Conservation (phyloP, 2,113 vertebrate species). For the Apodemus speciosus region DNA sequence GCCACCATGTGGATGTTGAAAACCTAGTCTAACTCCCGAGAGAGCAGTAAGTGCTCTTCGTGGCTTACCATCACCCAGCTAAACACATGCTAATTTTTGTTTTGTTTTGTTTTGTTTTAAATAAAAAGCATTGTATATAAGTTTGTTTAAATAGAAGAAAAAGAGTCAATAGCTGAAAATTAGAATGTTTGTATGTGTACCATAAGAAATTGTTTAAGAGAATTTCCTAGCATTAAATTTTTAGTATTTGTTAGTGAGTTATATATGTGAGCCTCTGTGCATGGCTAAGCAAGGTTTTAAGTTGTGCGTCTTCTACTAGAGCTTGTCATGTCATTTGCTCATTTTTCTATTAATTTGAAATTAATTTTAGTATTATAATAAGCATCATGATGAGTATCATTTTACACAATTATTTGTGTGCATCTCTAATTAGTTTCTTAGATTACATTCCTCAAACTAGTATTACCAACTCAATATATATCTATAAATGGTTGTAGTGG, state of each 20-base stretch:
- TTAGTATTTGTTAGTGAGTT: not conserved
- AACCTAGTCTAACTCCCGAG: not conserved
- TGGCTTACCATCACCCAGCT: not conserved
- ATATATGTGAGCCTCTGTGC: not conserved
- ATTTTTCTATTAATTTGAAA: slow-evolving; percentile 30
- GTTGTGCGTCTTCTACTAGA: not conserved
- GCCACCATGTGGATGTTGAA: not conserved
- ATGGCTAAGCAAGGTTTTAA: not conserved
- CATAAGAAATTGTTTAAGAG: slow-evolving; percentile 10
- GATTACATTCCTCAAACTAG: slow-evolving; percentile 17
- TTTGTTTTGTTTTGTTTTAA: not conserved
- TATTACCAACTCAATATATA: slow-evolving; percentile 32
- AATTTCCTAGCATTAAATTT: not conserved
- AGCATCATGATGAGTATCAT: not conserved
- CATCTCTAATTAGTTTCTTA: slow-evolving; percentile 38
- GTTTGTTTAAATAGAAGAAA: slow-evolving; percentile 25
- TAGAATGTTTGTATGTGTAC: not conserved
- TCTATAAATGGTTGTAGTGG: not conserved
- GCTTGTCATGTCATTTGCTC: not conserved
- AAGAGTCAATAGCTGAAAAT: not conserved
- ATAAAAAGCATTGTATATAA: slow-evolving; percentile 33
- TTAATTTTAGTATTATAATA: not conserved
- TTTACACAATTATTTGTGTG: not conserved
- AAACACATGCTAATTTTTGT: not conserved
- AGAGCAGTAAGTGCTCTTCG: not conserved